A percentile compares a stretch with the other conserved stretches of the same genome.
phyloP scores from a whole-genome alignment of 2,888 invertebrate genomes.

The Caenorhabditis panamensis region DNA sequence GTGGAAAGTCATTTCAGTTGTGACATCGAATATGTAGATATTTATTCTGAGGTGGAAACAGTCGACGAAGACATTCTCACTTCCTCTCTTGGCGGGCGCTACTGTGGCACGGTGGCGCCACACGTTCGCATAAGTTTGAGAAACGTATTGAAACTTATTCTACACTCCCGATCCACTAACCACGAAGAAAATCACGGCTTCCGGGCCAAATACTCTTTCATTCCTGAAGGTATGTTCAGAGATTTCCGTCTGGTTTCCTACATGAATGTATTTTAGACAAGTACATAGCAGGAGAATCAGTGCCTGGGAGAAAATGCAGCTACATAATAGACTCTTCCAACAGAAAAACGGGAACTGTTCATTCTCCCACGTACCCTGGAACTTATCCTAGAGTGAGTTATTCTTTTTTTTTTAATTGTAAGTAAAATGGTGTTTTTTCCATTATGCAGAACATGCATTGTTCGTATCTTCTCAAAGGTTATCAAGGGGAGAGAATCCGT shows the following conservation, averaged over 20 bases:
- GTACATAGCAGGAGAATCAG: constrained; percentile 74
- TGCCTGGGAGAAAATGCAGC: constrained; percentile 70
- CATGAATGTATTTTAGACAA: constrained; percentile 66
- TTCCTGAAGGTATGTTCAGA: constrained; percentile 80
- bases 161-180: constrained; percentile 82
- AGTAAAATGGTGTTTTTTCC: too few species aligned
- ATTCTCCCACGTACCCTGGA: constrained; percentile 98
- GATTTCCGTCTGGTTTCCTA: background rate
- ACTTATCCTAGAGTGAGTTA: constrained; percentile 87
- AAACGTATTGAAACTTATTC: constrained; percentile 82
- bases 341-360: constrained; percentile 87
- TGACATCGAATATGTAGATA: constrained; percentile 83
- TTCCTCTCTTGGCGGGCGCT: constrained; percentile 82
- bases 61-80: constrained; percentile 81
- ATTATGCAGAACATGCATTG: constrained; percentile 80
- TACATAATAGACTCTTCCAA: constrained; percentile 74
- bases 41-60: constrained; percentile 82
- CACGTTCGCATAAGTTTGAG: constrained; percentile 81
- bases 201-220: constrained; percentile 82
- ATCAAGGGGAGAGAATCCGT: constrained; percentile 91
- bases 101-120: constrained; percentile 83
- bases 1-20: constrained; percentile 80
- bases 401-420: constrained; percentile 36
- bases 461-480: constrained; percentile 89
- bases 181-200: constrained; percentile 79